phyloP scores from a whole-genome alignment of 2,888 invertebrate genomes.

The Peribatodes rhomboidaria region DNA sequence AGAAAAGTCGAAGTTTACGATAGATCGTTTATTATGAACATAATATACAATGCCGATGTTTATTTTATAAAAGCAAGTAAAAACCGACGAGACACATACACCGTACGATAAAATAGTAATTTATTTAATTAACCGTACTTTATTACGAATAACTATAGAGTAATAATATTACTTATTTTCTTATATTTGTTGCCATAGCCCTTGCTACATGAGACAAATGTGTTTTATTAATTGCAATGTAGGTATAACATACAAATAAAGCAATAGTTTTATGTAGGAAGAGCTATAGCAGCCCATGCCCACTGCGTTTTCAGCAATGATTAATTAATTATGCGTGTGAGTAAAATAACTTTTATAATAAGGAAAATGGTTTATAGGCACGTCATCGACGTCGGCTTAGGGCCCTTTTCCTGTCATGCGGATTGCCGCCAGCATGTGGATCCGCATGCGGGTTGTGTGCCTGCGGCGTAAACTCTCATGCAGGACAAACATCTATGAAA shows the following conservation, averaged over 20 bases:
- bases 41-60: slow-evolving; percentile 84
- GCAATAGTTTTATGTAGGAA: slow-evolving; percentile 6
- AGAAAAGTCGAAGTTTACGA: slow-evolving; percentile 59
- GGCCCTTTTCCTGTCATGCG: no score
- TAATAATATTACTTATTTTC: slow-evolving; percentile 61
- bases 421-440: no score
- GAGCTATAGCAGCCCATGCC: slow-evolving; percentile 7
- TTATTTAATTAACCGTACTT: slow-evolving; percentile 52
- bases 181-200: slow-evolving; percentile 20
- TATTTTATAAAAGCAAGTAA: slow-evolving; percentile 84
- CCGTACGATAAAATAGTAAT: slow-evolving; percentile 73
- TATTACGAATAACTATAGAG: slow-evolving; percentile 54
- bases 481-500: no score
- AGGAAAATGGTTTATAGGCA: neutral
- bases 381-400: slow-evolving; percentile 6
- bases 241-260: neutral
- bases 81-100: slow-evolving; percentile 80
- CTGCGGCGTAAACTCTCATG: no score
- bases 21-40: slow-evolving; percentile 84
- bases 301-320: slow-evolving; percentile 6
- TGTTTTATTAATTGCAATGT: neutral
- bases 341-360: slow-evolving; percentile 3
- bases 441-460: no score
- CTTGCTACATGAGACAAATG: slow-evolving; percentile 4
- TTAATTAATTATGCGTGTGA: slow-evolving; percentile 4